Percentiles rank a stretch among this genome's conserved stretches.
phyloP scores from a whole-genome alignment of 2,797 vertebrate species.

The Bryconaethiops microstoma region DNA sequence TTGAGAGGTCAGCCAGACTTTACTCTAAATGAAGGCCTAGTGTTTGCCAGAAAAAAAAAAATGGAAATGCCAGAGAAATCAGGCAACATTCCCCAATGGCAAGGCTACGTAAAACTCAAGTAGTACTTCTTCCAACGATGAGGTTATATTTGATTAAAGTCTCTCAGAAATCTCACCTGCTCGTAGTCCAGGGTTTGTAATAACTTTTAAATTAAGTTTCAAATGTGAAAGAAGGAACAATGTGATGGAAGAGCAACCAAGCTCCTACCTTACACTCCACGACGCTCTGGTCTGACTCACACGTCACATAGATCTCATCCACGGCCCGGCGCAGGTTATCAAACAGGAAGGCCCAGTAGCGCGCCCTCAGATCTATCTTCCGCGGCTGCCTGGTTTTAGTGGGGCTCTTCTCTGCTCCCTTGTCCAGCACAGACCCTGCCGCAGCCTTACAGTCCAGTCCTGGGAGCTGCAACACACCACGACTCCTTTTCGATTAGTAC shows the following conservation, averaged over 20 bases:
- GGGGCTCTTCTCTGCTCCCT: conserved; percentile 93
- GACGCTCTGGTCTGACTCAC: conserved; percentile 98
- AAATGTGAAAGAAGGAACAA: too few relatives aligned
- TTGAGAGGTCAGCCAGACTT: conserved; percentile 51
- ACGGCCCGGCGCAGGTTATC: conserved; percentile 95
- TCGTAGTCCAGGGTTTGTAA: neutral
- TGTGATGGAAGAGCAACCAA: neutral
- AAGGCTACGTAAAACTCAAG: neutral
- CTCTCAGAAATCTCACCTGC: neutral
- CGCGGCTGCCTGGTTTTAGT: conserved; percentile 90
- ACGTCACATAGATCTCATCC: conserved; percentile 97
- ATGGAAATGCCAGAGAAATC: conserved; percentile 39
- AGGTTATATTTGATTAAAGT: too few relatives aligned
- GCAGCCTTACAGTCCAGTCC: conserved; percentile 83
- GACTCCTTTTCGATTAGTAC: neutral
- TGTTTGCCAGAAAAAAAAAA: conserved; percentile 7
- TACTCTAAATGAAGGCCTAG: conserved; percentile 28
- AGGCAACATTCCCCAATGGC: conserved; percentile 24
- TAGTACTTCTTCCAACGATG: conserved; percentile 10
- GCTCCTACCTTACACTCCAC: conserved; percentile 94
- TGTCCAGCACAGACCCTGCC: conserved; percentile 80
- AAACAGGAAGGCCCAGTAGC: conserved; percentile 98
- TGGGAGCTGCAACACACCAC: conserved; percentile 71
- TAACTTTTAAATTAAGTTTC: neutral
- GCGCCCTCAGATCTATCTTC: conserved; percentile 92